phyloP scores from a whole-genome alignment of 2,113 vertebrate genomes.

The Serinus canaria region DNA sequence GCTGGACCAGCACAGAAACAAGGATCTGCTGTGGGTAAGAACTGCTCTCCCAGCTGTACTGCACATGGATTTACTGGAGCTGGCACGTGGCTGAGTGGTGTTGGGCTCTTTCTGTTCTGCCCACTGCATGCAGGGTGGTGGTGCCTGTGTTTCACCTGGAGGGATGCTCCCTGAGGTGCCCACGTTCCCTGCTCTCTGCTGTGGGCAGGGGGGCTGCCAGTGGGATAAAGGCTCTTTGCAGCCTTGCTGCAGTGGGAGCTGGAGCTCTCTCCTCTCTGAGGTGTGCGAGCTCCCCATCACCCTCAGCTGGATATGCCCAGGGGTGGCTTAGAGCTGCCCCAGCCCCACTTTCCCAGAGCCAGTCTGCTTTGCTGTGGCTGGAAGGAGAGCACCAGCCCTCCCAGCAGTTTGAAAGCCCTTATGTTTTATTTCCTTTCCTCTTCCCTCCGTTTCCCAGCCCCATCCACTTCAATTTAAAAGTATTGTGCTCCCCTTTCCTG shows the following conservation, averaged over 20 bases:
- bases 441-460: background rate
- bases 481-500: background rate
- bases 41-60: background rate
- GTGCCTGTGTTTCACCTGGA: background rate
- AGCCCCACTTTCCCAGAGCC: background rate
- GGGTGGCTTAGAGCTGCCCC: background rate
- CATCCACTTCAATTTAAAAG: background rate
- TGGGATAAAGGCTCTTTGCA: background rate
- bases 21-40: background rate
- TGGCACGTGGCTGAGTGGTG: fast-evolving
- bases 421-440: background rate
- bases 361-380: background rate
- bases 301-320: background rate
- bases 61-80: too few relatives aligned
- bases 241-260: background rate
- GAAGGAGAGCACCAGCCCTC: background rate
- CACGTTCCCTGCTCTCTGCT: background rate
- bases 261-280: background rate
- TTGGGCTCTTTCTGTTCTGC: background rate
- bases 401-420: background rate
- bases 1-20: background rate
- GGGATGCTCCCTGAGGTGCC: background rate
- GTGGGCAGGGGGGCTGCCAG: fast-evolving
- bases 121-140: fast-evolving
- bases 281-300: background rate